Base-by-base conservation (phyloP, 2,888 invertebrate genomes). In the Lasioglossum vierecki region DNA sequence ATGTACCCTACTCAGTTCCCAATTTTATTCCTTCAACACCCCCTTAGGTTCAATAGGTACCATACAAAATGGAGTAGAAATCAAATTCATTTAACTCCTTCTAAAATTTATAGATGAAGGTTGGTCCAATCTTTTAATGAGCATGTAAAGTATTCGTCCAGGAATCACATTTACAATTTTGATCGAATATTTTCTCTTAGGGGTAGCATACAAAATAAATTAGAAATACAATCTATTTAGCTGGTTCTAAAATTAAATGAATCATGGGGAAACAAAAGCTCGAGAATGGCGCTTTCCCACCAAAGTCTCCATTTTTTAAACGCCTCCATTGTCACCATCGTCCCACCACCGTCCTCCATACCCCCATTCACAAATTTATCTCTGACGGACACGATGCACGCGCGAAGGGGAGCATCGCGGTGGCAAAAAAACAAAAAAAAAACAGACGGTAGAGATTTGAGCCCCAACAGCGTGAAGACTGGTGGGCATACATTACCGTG, bases 401-500 rank as follows among this genome's bases (percentile, higher is more conserved):
- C 66, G 66, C 35, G 66, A 66, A 66, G 66, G 66, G 66, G 35
- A 60, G 70, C 35, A 63, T 77, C 66, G 30, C 72, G 26, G 76
- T 30, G 63, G 76, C 73, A 46, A 76, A 35, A 63, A 68, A 46
- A 22, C 26, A 63, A 46, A 22, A 72, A 85, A 86, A 82, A 86
- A 80, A 46, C 68, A 68, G 18, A 68, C 68, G 68, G 30, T 44
- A 30, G 73, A 81, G 81, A 81, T 78, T 79, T 66, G n/a, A 49
- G 41, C 63, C 80, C 79, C 66, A 35, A 53, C 18, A 6, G 13
- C 35, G 53, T 30, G 63, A 63, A 73, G 46, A 49, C 76, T 79
- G 53, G 68, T 63, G 68, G 71, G 86, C 88, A 88, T 83, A 84
- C 71, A 85, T 88, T 86, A 86, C 79, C 5, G n/a, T 30, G 1